A percentile compares a stretch with the other conserved stretches of the same genome.
These are phyloP conservation scores for Drosophila ercepeae DNA, from an alignment of 1,140 invertebrate species.

Conservation along the genomic window DNA sequence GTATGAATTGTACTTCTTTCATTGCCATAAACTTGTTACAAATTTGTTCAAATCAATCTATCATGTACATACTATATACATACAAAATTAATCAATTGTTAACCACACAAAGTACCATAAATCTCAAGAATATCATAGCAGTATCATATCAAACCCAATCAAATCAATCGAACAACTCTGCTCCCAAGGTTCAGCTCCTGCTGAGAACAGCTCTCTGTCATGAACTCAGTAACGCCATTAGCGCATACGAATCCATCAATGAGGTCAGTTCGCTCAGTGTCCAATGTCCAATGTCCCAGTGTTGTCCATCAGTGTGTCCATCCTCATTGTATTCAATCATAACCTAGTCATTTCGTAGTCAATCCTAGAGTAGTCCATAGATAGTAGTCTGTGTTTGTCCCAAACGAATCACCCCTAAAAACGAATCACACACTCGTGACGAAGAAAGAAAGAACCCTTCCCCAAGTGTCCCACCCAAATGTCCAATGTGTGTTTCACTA, in stretches of 20 bases:
- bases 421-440: conserved; percentile 5
- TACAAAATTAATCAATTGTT: conserved; percentile 15
- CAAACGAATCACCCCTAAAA: conserved; percentile 17
- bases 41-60: conserved; percentile 6
- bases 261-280: conserved; percentile 74
- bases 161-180: conserved; percentile 29
- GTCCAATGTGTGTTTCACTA: conserved; percentile 48
- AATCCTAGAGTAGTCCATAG: conserved; percentile 22
- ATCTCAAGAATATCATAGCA: conserved; percentile 37
- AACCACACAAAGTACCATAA: conserved; percentile 11
- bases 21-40: conserved; percentile 10
- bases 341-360: conserved; percentile 39
- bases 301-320: conserved; percentile 18
- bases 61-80: conserved; percentile 28
- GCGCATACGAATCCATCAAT: conserved; percentile 73
- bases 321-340: conserved; percentile 16
- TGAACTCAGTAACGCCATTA: conserved; percentile 78
- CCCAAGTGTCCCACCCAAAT: background rate
- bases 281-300: conserved; percentile 36
- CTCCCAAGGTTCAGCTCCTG: conserved; percentile 74
- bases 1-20: conserved; percentile 14
- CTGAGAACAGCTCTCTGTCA: conserved; percentile 81
- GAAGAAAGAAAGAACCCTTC: conserved; percentile 1
- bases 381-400: conserved; percentile 44
- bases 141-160: conserved; percentile 23